Conservation (phyloP, 2,888 invertebrate species). For the Torymus tubicola region DNA sequence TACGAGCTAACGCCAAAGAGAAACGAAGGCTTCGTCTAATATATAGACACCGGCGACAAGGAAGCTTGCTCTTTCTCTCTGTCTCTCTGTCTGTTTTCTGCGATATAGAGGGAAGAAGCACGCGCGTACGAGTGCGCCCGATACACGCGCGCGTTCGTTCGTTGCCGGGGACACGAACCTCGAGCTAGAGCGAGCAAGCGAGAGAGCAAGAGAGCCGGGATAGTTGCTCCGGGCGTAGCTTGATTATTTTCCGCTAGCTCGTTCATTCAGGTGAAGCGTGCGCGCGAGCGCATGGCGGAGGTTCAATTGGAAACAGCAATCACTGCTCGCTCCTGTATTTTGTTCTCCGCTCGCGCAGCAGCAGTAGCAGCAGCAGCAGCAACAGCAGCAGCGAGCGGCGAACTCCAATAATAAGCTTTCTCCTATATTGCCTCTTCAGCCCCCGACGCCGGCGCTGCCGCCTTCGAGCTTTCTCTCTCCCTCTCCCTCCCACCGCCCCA, state of each 20-base stretch:
- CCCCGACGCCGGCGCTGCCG: constrained; percentile 60
- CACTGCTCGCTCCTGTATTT: constrained; percentile 76
- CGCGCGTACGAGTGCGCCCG: constrained; percentile 11
- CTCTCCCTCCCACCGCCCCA: background rate
- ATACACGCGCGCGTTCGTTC: constrained; percentile 45
- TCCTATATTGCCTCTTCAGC: constrained; percentile 76
- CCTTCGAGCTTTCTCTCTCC: constrained; percentile 57
- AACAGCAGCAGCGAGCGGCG: constrained; percentile 62
- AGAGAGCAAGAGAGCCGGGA: constrained; percentile 58
- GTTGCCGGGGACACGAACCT: constrained; percentile 49
- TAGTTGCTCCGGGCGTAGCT: constrained; percentile 75
- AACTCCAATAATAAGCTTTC: constrained; percentile 77
- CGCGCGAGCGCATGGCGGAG: constrained; percentile 70
- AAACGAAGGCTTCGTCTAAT: constrained; percentile 18
- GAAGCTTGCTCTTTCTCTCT: background rate
- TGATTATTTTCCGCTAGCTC: constrained; percentile 77
- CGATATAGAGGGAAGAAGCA: no score
- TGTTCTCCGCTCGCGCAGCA: constrained; percentile 69
- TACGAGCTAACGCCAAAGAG: background rate
- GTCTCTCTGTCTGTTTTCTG: background rate
- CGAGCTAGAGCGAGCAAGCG: constrained; percentile 49
- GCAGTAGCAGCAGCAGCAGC: background rate
- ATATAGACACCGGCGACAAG: constrained; percentile 32
- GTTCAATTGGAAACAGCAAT: constrained; percentile 77
- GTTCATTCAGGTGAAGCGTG: constrained; percentile 76